Base-by-base conservation (phyloP, 2,888 invertebrate species). In the Caenorhabditis virilis region DNA sequence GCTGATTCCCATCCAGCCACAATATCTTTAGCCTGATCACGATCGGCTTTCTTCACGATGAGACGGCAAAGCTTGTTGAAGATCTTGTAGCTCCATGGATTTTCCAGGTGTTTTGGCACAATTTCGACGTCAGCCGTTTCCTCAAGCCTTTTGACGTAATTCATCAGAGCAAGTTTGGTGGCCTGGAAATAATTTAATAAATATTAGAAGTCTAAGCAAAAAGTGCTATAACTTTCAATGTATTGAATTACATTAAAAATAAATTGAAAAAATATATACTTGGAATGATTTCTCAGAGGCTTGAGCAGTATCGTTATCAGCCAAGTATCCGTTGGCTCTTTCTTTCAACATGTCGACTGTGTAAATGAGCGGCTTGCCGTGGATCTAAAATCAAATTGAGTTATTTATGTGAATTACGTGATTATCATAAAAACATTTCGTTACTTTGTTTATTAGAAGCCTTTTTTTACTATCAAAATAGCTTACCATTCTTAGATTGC, bases 361-460 rank as follows among this genome's bases (percentile, higher is more conserved):
- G 30, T 30, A 30, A 13, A 39, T 39, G n/a, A 39, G 39, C 5
- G 36, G 43, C 13, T 5, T 51, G 39, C 18, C 51, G 39, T 5
- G 18, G 11, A 51, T 9, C 51, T 51, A 51, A 51, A 46, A 51
- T 13, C 38, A 51, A 6, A 51, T 48, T 20, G 51, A 51, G 51
- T 39, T 51, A 47, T 51, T 38, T 51, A 51, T 51, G 51, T 51
- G 39, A 51, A 51, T 51, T 51, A 51, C 51, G 18, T 51, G 51
- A 51, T 51, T 51, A 20, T 51, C 51, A 51, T 51, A 51, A 51
- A 51, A 51, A 51, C 20, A 20, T 51, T 51, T 51, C 22, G 39
- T 51, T 38, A 51, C 51, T 51, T 51, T 51, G 51, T 51, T 51
- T 51, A 51, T 39, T 51, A 51, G 43, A 20, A 51, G 18, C 48